A percentile compares a stretch with the other conserved stretches of the same genome.
Conservation (phyloP, 2,888 invertebrate species). For the Lasioglossum calceatum region DNA sequence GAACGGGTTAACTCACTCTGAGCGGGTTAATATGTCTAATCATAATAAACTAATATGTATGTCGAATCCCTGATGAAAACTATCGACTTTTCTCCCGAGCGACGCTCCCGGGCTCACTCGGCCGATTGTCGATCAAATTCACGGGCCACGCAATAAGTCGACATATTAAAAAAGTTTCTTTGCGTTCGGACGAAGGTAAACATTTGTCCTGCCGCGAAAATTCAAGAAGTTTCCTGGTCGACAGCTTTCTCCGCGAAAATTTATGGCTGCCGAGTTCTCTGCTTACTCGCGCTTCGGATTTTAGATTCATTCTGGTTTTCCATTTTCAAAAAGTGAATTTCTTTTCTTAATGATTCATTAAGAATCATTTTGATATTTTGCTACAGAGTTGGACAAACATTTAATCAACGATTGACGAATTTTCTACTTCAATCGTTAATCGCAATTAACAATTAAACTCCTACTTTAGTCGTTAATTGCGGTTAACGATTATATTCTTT, state of each 20-base stretch:
- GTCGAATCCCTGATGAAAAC: conserved; percentile 34
- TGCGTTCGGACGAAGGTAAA: neutral
- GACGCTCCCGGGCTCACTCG: neutral
- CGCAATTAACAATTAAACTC: too few species aligned
- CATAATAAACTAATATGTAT: too few species aligned
- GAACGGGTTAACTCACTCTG: too few species aligned
- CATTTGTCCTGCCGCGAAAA: neutral
- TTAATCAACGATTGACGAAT: too few species aligned
- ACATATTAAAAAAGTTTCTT: conserved; percentile 53
- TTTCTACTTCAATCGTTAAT: too few species aligned
- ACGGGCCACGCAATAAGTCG: neutral
- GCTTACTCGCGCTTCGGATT: neutral
- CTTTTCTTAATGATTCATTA: too few species aligned
- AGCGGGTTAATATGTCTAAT: too few species aligned
- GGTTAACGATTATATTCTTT: too few species aligned
- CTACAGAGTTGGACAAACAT: too few species aligned
- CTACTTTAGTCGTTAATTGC: too few species aligned
- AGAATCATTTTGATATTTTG: too few species aligned
- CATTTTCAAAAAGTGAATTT: neutral
- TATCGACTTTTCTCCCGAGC: conserved; percentile 17
- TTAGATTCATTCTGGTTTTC: neutral
- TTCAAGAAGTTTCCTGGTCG: neutral
- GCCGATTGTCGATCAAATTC: conserved; percentile 31
- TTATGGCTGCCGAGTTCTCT: neutral
- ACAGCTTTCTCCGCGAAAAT: neutral